These are phyloP conservation scores for Tangara arthus DNA, from an alignment of 2,797 vertebrate species.

Conservation along the genomic window DNA sequence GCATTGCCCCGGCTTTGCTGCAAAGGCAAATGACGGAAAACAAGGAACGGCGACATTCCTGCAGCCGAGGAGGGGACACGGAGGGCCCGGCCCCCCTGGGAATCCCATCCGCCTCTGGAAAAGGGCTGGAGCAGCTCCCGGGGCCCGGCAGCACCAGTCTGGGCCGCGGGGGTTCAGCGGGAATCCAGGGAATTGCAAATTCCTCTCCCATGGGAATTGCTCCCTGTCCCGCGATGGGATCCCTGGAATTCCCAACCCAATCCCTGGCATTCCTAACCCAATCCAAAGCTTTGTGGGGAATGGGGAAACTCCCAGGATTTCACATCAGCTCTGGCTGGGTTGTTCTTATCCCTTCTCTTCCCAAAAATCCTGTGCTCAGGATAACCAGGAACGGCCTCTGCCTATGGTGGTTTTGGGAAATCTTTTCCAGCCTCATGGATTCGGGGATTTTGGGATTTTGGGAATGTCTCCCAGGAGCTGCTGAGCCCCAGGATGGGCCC, in stretches of 20 bases:
- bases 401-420: accelerated
- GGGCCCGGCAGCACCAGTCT: neutral
- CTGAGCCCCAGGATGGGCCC: neutral
- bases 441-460: neutral
- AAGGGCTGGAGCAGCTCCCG: neutral
- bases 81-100: neutral
- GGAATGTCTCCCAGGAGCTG: neutral
- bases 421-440: neutral
- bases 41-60: neutral
- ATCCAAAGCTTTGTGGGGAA: neutral
- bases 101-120: neutral
- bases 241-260: neutral
- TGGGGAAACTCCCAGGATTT: neutral
- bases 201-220: neutral
- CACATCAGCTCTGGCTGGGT: accelerated
- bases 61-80: neutral
- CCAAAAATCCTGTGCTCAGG: neutral
- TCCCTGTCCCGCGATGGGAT: accelerated
- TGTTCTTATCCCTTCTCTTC: neutral
- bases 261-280: neutral
- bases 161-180: neutral
- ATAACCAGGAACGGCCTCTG: neutral
- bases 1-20: accelerated
- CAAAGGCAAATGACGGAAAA: neutral
- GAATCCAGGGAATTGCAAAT: neutral